Conservation (phyloP, 2,113 vertebrate genomes). For the Microcebus lehilahytsara region DNA sequence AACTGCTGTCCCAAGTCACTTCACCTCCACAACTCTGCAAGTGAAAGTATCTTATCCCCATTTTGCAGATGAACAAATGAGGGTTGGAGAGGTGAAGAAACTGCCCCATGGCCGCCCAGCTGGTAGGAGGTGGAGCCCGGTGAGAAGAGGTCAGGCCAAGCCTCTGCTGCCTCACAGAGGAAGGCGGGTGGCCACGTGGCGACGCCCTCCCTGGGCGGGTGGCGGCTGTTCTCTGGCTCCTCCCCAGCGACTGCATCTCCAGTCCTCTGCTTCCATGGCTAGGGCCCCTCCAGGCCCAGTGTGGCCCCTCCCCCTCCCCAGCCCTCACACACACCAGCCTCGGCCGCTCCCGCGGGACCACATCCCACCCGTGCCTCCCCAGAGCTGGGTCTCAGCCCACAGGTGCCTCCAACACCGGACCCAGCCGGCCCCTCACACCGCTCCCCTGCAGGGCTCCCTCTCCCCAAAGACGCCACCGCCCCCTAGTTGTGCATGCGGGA, state of each 20-base stretch:
- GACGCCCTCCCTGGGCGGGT: neutral
- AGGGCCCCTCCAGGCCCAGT: neutral
- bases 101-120: accelerated
- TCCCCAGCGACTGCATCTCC: neutral
- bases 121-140: neutral
- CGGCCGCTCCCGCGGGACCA: neutral
- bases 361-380: neutral
- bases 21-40: neutral
- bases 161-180: neutral
- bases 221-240: neutral
- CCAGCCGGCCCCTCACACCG: neutral
- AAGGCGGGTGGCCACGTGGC: neutral
- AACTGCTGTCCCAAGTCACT: neutral
- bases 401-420: neutral
- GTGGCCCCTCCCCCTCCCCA: accelerated
- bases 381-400: neutral
- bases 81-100: neutral
- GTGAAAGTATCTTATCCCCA: neutral
- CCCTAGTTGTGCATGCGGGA: too few relatives aligned
- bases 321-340: neutral
- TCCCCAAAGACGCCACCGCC: neutral
- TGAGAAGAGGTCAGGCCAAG: neutral
- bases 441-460: neutral
- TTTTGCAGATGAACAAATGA: neutral
- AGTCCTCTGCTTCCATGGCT: neutral